Base-by-base conservation (phyloP, 2,888 invertebrate genomes). In the Agonopterix alstromeriana region DNA sequence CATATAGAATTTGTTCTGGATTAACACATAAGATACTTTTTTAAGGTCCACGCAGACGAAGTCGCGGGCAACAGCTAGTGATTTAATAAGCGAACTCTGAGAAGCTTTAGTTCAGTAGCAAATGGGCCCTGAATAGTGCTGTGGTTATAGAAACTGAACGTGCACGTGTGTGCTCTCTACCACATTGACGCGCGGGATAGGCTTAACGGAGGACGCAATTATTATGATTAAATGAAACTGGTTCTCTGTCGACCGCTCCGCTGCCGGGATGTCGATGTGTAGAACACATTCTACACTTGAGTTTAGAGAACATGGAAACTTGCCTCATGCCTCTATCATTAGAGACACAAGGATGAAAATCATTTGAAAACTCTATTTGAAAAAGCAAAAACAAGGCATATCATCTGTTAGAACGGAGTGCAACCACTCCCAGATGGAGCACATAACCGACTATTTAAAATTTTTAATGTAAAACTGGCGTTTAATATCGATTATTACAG, bases 141-240 rank as follows among this genome's bases (percentile, higher is more conserved):
- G 36, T 48, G 43, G 14, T 46, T 51, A 41, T 40, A 50, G 53
- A 50, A 27, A 27, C 27, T 7, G 27, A 45, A 44, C 35, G 45
- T 49, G 48, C 48, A 43, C 53, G 56, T 59, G 64, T 59, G 55
- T 67, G 63, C 62, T 61, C 60, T 63, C 35, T 59, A 62, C 60
- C 63, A 63, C 68, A 67, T 60, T 65, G 62, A 54, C 61, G 61
- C 68, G 60, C 66, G 71, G 71, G 73, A 75, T 77, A 77, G 77
- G 74, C 72, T 83, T 82, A 82, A 81, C 83, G 82, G 83, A 77
- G 82, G 82, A 79, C 78, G 82, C 84, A 86, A 86, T 86, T 85
- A 85, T 82, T 81, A 85, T 85, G 86, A 85, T 87, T 85, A 83
- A 81, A 81, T 73, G 73, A 79, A 86, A 86, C 87, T 82, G 83